Conservation (phyloP, 2,797 vertebrate species). For the Nyctalus aviator region DNA sequence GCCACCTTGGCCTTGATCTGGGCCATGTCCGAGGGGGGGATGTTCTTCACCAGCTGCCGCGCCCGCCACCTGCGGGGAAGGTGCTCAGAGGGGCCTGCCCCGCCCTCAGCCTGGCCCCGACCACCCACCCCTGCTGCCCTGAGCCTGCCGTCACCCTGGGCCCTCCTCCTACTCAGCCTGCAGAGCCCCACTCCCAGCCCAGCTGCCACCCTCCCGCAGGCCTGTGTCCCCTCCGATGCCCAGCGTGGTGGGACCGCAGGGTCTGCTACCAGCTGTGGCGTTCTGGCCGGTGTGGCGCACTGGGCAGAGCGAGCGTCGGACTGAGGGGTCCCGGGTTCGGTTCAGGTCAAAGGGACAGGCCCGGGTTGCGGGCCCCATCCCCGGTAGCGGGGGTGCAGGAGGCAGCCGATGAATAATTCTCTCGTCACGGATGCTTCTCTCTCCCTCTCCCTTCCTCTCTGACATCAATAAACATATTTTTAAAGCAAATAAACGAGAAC, state of each 20-base stretch:
- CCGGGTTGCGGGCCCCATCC: too few relatives aligned
- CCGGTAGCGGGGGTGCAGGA: too few relatives aligned
- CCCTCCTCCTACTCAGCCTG: not conserved
- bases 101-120: not conserved
- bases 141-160: not conserved
- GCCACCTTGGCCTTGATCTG: constrained; percentile 95
- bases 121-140: not conserved
- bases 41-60: constrained; percentile 94
- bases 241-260: not conserved
- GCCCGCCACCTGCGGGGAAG: constrained; percentile 92
- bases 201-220: not conserved
- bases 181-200: not conserved
- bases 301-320: too few relatives aligned
- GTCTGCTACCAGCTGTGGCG: not conserved
- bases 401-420: too few relatives aligned
- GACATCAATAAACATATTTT: too few relatives aligned
- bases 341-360: too few relatives aligned
- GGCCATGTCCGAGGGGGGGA: constrained; percentile 94
- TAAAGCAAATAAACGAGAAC: too few relatives aligned
- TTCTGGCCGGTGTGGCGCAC: too few relatives aligned
- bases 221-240: not conserved
- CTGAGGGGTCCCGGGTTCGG: too few relatives aligned
- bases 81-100: not conserved
- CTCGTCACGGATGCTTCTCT: too few relatives aligned
- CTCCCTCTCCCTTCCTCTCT: too few relatives aligned